Evolutionary conservation across 2,113 vertebrate species (phyloP), one percentile per base, ranked within the genome.

Genomic region (Reinhardtius hippoglossoides): DNA sequence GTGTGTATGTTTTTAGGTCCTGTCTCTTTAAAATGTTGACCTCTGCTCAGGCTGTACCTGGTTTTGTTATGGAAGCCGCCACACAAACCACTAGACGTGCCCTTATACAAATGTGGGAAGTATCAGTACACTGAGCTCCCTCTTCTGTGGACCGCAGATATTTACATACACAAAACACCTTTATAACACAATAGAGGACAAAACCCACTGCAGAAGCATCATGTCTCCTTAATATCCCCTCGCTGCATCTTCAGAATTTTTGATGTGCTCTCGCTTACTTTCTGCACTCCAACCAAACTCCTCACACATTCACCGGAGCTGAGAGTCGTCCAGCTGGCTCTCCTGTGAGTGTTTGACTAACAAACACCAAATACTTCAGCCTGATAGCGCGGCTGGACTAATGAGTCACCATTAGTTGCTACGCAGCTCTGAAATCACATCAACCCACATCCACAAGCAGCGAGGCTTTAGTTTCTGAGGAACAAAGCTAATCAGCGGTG

Each of bases 331-430:
- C 74, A 77, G 67, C 64, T 81, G 78, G 76, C 31, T 83, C n/a
- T 60, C 37, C 70, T 55, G 16, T 12, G 56, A 9, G 14, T 52
- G 60, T 80, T 59, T 73, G 67, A 74, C 40, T 54, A 67, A 37
- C 24, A 68, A 24, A 50, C 79, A 60, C 31, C 67, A 40, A 65
- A 84, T 72, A 67, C 74, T 74, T 70, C 26, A 65, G 69, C 23
- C 18, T 75, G 78, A 80, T 77, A 69, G 54, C 69, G 0, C 46
- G 35, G 54, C 52, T 23, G 42, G 46, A 62, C 70, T 79, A 74
- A 78, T 76, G 78, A 83, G 6, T 70, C 75, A 50, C 46, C 50
- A n/a, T 54, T n/a, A 54, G 50, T 54, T 54, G 50, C 60, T 31
- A 10, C 7, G 21, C 40, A 7, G 42, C 57, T 60, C 31, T 9